Evolutionary conservation across 2,888 invertebrate genomes (phyloP).

Genomic region (Drosophila robusta): DNA sequence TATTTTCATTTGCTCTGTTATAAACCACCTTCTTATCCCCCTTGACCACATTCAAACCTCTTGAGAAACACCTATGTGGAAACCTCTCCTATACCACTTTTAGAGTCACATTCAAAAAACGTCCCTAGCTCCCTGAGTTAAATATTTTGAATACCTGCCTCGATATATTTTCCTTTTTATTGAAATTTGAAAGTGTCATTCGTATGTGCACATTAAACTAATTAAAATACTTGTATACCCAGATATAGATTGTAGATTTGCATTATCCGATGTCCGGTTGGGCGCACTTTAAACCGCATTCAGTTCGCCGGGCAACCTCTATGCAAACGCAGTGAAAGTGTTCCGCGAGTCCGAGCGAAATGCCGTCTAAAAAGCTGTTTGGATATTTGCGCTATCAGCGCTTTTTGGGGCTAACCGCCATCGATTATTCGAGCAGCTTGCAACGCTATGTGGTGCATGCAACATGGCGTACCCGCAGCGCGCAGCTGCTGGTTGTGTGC

Average conservation of each 20-base stretch:
- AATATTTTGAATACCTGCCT: too few species aligned
- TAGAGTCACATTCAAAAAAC: too few species aligned
- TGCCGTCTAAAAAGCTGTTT: conserved; percentile 5
- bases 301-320: conserved; percentile 15
- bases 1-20: too few species aligned
- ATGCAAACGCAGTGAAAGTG: conserved; percentile 12
- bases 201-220: not conserved
- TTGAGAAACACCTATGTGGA: too few species aligned
- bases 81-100: too few species aligned
- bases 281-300: not conserved
- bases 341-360: conserved; percentile 5
- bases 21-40: too few species aligned
- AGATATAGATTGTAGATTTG: not conserved
- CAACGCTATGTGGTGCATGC: conserved; percentile 23
- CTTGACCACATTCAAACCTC: too few species aligned
- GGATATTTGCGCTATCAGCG: conserved; percentile 34
- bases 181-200: too few species aligned
- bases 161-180: too few species aligned
- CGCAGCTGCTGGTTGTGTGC: conserved; percentile 8
- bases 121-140: too few species aligned
- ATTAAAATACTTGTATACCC: not conserved
- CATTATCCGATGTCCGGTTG: not conserved
- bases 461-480: conserved; percentile 10
- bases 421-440: conserved; percentile 21
- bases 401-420: conserved; percentile 31